These are phyloP conservation scores for Andrena haemorrhoa DNA, from an alignment of 2,888 invertebrate species.

Conservation along the genomic window DNA sequence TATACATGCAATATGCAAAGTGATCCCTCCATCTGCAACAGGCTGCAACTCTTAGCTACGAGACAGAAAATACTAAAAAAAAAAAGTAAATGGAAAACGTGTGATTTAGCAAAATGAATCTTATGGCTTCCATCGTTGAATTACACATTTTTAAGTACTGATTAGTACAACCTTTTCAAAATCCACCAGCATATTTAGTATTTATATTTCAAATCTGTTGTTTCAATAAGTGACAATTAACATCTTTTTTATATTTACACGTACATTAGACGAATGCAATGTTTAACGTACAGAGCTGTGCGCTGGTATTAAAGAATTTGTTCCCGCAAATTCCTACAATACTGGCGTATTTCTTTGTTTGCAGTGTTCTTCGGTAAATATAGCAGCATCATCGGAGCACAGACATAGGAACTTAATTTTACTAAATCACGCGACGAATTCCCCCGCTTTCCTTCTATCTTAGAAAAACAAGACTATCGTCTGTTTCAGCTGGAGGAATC, in stretches of 20 bases:
- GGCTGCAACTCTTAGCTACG: slow-evolving; percentile 2
- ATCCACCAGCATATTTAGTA: neutral
- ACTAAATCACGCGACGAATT: neutral
- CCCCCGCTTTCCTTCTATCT: slow-evolving; percentile 1
- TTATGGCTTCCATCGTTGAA: neutral
- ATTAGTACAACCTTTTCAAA: neutral
- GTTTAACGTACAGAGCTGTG: neutral
- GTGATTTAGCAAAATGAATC: neutral
- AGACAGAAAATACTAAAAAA: neutral
- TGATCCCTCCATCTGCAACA: slow-evolving; percentile 23
- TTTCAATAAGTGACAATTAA: too few species aligned
- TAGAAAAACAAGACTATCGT: neutral
- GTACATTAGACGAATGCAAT: neutral
- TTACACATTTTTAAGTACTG: neutral
- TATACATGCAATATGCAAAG: slow-evolving; percentile 40
- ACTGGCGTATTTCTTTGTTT: neutral
- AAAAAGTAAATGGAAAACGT: neutral
- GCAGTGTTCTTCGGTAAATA: neutral
- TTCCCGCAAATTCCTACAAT: neutral
- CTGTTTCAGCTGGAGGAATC: slow-evolving; percentile 13
- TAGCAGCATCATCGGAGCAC: too few species aligned
- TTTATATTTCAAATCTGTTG: too few species aligned
- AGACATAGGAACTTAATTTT: neutral
- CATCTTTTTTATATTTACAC: neutral
- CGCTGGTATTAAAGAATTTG: neutral